Percentiles rank a stretch among this genome's conserved stretches.
These are phyloP conservation scores for Apodemus agrarius DNA, from an alignment of 2,797 vertebrate genomes.

Conservation along the genomic window DNA sequence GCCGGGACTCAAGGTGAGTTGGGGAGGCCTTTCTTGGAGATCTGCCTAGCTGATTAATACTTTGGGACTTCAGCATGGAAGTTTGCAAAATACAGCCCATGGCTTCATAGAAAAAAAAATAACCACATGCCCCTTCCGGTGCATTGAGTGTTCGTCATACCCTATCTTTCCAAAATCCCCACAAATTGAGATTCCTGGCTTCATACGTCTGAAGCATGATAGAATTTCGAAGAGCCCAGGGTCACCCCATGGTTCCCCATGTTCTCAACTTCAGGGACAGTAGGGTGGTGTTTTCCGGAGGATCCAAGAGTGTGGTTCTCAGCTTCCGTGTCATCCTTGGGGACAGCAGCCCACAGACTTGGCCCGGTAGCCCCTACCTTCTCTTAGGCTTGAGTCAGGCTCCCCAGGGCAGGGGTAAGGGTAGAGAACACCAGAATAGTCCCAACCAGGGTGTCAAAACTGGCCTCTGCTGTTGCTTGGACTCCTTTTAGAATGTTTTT, in stretches of 20 bases:
- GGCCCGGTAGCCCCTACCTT: not conserved
- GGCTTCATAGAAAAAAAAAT: not conserved
- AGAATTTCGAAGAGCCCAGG: not conserved
- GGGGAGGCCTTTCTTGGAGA: not conserved
- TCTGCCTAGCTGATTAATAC: too few relatives aligned
- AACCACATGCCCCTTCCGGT: fast-evolving
- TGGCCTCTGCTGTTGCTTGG: too few relatives aligned
- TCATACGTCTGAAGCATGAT: not conserved
- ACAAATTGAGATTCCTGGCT: not conserved
- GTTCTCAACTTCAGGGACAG: not conserved
- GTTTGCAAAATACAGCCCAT: too few relatives aligned
- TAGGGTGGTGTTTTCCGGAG: not conserved
- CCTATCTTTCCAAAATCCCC: not conserved
- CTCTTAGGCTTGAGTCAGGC: not conserved
- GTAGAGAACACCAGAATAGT: not conserved
- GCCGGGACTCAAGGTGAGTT: conserved; percentile 56
- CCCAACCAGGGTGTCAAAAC: not conserved
- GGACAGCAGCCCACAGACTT: not conserved
- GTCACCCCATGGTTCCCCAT: not conserved
- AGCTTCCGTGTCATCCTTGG: not conserved
- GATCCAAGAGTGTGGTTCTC: not conserved
- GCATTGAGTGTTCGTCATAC: not conserved
- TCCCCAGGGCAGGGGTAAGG: not conserved
- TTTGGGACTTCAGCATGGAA: not conserved
- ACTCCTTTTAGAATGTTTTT: not conserved